phyloP scores from a whole-genome alignment of 2,797 vertebrate species.

The Manis crassicaudata region DNA sequence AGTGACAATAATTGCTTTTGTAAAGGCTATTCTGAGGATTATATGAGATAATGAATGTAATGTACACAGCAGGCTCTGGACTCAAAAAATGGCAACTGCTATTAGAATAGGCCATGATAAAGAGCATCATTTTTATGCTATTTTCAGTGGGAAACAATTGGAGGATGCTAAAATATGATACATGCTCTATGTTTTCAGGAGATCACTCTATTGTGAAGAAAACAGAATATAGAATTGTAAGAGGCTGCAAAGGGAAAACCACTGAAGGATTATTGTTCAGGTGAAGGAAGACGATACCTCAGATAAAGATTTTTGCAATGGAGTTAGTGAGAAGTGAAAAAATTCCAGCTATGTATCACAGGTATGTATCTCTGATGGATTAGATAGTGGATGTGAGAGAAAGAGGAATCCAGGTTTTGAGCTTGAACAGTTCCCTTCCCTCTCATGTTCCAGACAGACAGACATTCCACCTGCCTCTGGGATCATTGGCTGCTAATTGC shows the following conservation, averaged over 20 bases:
- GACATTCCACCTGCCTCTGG: background rate
- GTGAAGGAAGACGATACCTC: background rate
- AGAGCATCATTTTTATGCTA: background rate
- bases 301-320: background rate
- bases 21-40: background rate
- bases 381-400: background rate
- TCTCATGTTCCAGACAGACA: background rate
- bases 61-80: background rate
- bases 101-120: background rate
- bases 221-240: background rate
- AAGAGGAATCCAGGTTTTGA: background rate
- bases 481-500: background rate
- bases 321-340: background rate
- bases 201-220: constrained; percentile 13
- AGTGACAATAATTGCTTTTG: background rate
- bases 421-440: background rate
- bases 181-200: background rate
- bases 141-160: background rate
- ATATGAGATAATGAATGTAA: background rate
- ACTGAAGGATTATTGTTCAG: background rate
- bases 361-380: background rate
- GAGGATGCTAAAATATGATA: background rate
- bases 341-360: background rate
- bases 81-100: background rate
- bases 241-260: background rate